Base-by-base conservation (phyloP, 1,140 invertebrate species). In the Macrobrachium nipponense region DNA sequence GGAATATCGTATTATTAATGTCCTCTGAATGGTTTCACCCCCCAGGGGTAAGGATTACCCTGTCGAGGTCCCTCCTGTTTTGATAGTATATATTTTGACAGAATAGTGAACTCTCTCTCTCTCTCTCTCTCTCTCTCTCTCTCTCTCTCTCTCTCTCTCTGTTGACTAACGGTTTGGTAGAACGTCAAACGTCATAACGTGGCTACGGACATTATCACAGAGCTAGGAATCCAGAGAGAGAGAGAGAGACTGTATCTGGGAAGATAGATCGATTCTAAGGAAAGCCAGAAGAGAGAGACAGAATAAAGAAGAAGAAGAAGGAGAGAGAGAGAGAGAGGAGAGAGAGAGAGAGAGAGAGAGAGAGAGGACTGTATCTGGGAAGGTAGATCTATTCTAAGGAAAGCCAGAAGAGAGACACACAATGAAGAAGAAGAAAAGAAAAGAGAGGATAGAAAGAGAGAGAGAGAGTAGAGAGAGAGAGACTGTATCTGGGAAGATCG, bases 381-480 rank as follows among this genome's bases (percentile, higher is more conserved):
- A 18, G 14, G 23, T 36, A 73, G 72, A n/a, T 36, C 17, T 23
- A 23, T 36, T 72, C 27, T 6, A 20, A 11, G 14, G 5, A 43
- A 70, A n/a, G 66, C 6, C 20, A 44, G 23, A 27, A 10, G 23
- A 15, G 18, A 15, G n/a, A 27, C 27, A 73, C 10, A 27, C n/a
- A 51, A 11, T 18, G 27, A 6, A 73, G 27, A 27, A 73, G 72
- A 20, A 0, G 23, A 12, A 73, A 4, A 18, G n/a, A n/a, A n/a
- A n/a, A n/a, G n/a, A n/a, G n/a, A 73, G 72, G 12, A 73, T 8
- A 20, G 23, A 11, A 27, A 43, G 23, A 7, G 23, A 73, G 72
- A 73, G n/a, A n/a, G n/a, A 70, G 8, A n/a, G 72, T n/a, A 14
- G 72, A 43, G 72, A 20, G 72, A 23, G 72, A 8, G 72, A 73